A percentile compares a stretch with the other conserved stretches of the same genome.
Conservation (phyloP, 2,888 invertebrate genomes). For the Diloba caeruleocephala region DNA sequence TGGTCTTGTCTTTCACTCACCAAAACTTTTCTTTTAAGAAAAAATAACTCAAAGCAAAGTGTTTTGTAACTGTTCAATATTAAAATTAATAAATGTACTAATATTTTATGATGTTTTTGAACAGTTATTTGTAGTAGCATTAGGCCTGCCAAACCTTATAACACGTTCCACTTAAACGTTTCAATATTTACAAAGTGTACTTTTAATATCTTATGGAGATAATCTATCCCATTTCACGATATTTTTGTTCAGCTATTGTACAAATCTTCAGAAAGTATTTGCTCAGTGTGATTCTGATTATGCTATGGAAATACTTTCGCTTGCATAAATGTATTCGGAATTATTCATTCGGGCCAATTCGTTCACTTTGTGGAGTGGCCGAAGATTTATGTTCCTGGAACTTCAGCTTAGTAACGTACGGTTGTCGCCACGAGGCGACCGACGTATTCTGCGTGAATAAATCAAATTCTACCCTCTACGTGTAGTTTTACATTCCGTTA, state of each 20-base stretch:
- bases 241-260: constrained; percentile 29
- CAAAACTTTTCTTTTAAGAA: constrained; percentile 67
- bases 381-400: constrained; percentile 78
- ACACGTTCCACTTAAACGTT: constrained; percentile 28
- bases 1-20: constrained; percentile 62
- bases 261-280: constrained; percentile 55
- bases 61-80: constrained; percentile 21
- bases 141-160: constrained; percentile 9
- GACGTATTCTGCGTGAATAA: constrained; percentile 67
- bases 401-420: constrained; percentile 77
- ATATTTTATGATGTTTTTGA: constrained; percentile 9
- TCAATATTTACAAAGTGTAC: constrained; percentile 33
- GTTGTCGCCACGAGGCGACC: constrained; percentile 56
- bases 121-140: constrained; percentile 8
- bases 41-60: constrained; percentile 34
- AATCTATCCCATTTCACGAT: constrained; percentile 33
- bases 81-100: constrained; percentile 25
- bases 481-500: constrained; percentile 25
- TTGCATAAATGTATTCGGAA: constrained; percentile 71
- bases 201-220: no score
- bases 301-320: constrained; percentile 59
- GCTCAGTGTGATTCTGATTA: constrained; percentile 53
- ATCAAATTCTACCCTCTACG: constrained; percentile 64
- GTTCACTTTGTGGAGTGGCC: constrained; percentile 70
- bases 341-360: constrained; percentile 75